A percentile compares a stretch with the other conserved stretches of the same genome.
Evolutionary conservation across 2,888 invertebrate genomes (phyloP).

Genomic region (Hydrotaea cyrtoneurina): DNA sequence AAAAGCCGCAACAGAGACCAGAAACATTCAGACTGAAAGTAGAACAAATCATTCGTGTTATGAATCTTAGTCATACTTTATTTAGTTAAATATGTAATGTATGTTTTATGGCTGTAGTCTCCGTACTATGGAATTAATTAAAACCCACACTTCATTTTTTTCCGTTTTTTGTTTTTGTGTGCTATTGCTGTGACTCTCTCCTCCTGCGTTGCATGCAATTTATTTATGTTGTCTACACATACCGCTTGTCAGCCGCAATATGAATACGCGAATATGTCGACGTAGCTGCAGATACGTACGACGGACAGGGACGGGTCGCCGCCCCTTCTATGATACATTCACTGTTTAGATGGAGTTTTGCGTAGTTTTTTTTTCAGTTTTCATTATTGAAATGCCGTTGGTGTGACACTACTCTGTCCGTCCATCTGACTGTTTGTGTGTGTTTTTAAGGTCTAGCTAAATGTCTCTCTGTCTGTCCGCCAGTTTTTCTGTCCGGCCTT

Average conservation of each 20-base stretch:
- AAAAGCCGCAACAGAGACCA: not conserved
- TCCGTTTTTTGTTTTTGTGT: not conserved
- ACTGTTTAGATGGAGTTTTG: slow-evolving; percentile 24
- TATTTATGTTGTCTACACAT: slow-evolving; percentile 19
- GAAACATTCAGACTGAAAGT: not conserved
- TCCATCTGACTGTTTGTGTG: slow-evolving; percentile 29
- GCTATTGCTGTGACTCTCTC: slow-evolving; percentile 24
- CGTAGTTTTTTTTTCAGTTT: slow-evolving; percentile 12
- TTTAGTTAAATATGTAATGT: not conserved
- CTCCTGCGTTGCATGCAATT: slow-evolving; percentile 1
- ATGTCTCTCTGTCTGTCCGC: not conserved
- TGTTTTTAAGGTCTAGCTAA: not conserved
- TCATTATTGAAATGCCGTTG: slow-evolving; percentile 38
- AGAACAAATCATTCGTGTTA: slow-evolving; percentile 8
- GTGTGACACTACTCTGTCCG: not conserved
- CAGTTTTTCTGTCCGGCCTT: not conserved
- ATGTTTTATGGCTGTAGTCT: not conserved
- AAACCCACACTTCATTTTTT: slow-evolving; percentile 51
- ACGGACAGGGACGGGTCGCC: not conserved
- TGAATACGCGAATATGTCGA: not conserved
- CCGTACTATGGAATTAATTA: slow-evolving; percentile 35
- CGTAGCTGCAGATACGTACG: not conserved
- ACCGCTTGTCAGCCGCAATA: slow-evolving; percentile 1
- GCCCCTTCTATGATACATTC: slow-evolving; percentile 13
- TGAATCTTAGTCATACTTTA: slow-evolving; percentile 19